Conservation (phyloP, 2,797 vertebrate species). For the Denticeps clupeoides region DNA sequence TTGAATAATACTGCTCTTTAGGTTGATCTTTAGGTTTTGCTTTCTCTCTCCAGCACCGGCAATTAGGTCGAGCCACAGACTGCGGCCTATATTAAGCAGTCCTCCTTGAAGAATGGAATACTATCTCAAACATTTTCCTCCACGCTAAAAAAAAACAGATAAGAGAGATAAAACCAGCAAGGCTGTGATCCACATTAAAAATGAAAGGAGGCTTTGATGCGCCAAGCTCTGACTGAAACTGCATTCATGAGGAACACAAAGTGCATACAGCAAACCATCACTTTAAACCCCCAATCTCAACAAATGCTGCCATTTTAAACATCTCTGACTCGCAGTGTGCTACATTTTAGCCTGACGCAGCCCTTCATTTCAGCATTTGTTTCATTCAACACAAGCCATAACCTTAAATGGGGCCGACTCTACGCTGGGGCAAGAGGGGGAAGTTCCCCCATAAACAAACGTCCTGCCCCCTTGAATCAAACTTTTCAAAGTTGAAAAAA, state of each 20-base stretch:
- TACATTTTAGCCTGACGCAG: too few relatives aligned
- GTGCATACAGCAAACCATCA: too few relatives aligned
- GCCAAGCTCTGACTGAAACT: not conserved
- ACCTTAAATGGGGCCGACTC: too few relatives aligned
- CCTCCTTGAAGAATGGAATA: conserved; percentile 16
- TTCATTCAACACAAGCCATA: too few relatives aligned
- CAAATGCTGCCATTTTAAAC: too few relatives aligned
- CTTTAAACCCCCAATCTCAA: too few relatives aligned
- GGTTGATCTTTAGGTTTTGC: not conserved
- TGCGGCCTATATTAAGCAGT: conserved; percentile 48
- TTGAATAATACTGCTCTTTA: not conserved
- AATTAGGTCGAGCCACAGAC: conserved; percentile 49
- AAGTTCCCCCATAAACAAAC: too few relatives aligned
- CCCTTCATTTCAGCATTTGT: too few relatives aligned
- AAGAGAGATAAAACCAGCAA: conserved; percentile 23
- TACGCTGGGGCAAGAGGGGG: too few relatives aligned
- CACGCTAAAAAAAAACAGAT: conserved; percentile 33
- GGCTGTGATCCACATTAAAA: not conserved
- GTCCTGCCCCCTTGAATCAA: too few relatives aligned
- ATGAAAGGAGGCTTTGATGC: not conserved
- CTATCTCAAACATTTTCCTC: conserved; percentile 30
- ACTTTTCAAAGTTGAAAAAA: too few relatives aligned
- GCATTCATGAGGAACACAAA: not conserved
- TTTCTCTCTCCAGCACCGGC: conserved; percentile 11
- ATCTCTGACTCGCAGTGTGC: too few relatives aligned